Percentiles rank a stretch among this genome's conserved stretches.
Conservation (phyloP, 1,140 invertebrate genomes). For the Ectropis grisescens region DNA sequence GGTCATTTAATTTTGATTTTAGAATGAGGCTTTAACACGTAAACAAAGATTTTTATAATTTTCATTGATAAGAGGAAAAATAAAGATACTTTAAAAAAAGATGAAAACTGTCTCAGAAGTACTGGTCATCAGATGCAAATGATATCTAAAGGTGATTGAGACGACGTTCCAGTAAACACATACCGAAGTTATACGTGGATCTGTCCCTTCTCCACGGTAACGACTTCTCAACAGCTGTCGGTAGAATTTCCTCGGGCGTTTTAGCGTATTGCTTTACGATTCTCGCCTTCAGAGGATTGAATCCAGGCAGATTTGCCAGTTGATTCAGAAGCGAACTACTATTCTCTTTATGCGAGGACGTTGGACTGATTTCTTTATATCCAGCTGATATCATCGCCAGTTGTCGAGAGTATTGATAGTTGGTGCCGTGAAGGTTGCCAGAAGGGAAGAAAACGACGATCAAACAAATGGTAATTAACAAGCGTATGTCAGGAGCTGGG, state of each 20-base stretch:
- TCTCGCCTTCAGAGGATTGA: slow-evolving; percentile 75
- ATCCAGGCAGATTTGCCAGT: slow-evolving; percentile 74
- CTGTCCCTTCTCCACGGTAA: slow-evolving; percentile 82
- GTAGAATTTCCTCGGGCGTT: slow-evolving; percentile 71
- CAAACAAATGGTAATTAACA: slow-evolving; percentile 54
- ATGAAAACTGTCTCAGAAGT: no score
- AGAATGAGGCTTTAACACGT: no score
- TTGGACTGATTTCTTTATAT: slow-evolving; percentile 68
- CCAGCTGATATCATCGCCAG: slow-evolving; percentile 54
- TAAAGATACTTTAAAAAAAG: no score
- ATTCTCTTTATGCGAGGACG: slow-evolving; percentile 71
- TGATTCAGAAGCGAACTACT: slow-evolving; percentile 76
- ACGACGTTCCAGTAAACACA: slow-evolving; percentile 29
- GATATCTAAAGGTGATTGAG: no score
- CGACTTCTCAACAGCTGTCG: slow-evolving; percentile 79
- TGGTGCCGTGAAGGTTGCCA: slow-evolving; percentile 58
- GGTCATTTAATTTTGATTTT: no score
- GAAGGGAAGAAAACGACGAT: slow-evolving; percentile 66
- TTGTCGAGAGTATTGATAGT: slow-evolving; percentile 44
- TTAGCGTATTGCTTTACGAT: slow-evolving; percentile 75
- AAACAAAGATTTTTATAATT: no score
- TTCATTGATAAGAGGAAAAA: no score
- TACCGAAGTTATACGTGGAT: slow-evolving; percentile 72
- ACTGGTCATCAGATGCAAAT: slow-evolving; percentile 25
- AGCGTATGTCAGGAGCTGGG: slow-evolving; percentile 14